Evolutionary conservation across 2,113 vertebrate genomes (phyloP).

Genomic region (Pelodiscus sinensis): DNA sequence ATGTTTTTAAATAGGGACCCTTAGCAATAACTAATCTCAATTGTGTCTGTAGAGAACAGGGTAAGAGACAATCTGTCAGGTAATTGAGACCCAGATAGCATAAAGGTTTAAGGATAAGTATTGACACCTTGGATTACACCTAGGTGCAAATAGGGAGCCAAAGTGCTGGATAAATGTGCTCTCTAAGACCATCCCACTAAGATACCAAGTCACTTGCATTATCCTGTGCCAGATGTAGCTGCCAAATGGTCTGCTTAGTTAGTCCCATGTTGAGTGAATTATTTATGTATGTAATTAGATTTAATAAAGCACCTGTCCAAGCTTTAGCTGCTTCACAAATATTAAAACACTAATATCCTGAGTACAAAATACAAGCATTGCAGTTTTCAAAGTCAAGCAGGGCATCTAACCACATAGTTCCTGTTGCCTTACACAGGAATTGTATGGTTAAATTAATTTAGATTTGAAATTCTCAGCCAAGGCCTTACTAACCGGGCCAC

Average conservation of each 20-base stretch:
- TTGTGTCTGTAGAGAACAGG: not conserved
- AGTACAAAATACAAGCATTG: constrained; percentile 16
- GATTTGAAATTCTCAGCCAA: not conserved
- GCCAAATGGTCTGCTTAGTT: not conserved
- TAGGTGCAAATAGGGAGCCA: not conserved
- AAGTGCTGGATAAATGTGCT: not conserved
- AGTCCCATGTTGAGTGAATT: not conserved
- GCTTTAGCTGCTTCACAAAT: not conserved
- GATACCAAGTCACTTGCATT: not conserved
- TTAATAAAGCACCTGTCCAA: not conserved
- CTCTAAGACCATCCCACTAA: not conserved
- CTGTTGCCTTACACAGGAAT: not conserved
- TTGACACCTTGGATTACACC: not conserved
- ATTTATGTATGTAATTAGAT: not conserved
- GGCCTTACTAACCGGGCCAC: not conserved
- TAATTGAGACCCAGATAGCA: not conserved
- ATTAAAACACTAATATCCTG: not conserved
- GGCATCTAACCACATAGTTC: constrained; percentile 14
- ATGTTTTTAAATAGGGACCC: too few relatives aligned
- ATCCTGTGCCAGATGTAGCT: not conserved
- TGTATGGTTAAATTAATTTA: not conserved
- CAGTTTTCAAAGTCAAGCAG: constrained; percentile 24
- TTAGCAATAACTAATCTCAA: not conserved
- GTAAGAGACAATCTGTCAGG: not conserved
- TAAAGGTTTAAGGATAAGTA: not conserved